These are phyloP conservation scores for Megalops cyprinoides DNA, from an alignment of 2,797 vertebrate species.

Conservation along the genomic window DNA sequence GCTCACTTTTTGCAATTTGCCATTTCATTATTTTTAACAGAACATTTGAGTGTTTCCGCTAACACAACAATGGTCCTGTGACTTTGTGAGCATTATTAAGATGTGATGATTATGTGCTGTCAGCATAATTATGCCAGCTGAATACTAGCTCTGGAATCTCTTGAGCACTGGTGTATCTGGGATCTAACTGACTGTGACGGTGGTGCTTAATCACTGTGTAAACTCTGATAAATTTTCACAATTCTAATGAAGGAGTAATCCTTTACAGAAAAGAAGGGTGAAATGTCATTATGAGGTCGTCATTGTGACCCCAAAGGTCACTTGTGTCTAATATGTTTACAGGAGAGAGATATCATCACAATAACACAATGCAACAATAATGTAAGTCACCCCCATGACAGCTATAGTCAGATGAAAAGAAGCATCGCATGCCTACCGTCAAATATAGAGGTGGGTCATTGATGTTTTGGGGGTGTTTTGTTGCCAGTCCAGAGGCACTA, in stretches of 20 bases:
- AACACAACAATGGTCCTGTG: no score
- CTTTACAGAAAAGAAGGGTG: conserved; percentile 62
- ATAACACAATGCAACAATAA: conserved; percentile 75
- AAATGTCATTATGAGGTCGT: conserved; percentile 73
- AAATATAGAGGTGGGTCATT: no score
- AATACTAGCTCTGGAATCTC: conserved; percentile 6
- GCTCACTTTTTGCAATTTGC: no score
- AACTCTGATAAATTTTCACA: conserved; percentile 71
- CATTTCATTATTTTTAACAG: no score
- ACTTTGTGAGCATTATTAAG: conserved; percentile 53
- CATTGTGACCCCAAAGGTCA: conserved; percentile 41
- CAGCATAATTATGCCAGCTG: conserved; percentile 49
- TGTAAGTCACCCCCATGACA: no score
- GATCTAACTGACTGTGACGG: conserved; percentile 66
- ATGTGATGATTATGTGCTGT: conserved; percentile 57
- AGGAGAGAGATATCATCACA: conserved; percentile 26
- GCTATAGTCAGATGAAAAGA: no score
- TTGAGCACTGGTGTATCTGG: conserved; percentile 48
- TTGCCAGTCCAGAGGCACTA: no score
- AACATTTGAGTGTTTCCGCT: no score
- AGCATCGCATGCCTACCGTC: no score
- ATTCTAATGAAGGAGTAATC: conserved; percentile 73
- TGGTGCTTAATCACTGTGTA: conserved; percentile 69
- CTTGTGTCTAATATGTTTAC: conserved; percentile 25
- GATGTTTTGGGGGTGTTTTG: no score